Evolutionary conservation across 2,888 invertebrate genomes (phyloP), one percentile per base, ranked within the genome.

Genomic region (Diachrysia chrysitis): DNA sequence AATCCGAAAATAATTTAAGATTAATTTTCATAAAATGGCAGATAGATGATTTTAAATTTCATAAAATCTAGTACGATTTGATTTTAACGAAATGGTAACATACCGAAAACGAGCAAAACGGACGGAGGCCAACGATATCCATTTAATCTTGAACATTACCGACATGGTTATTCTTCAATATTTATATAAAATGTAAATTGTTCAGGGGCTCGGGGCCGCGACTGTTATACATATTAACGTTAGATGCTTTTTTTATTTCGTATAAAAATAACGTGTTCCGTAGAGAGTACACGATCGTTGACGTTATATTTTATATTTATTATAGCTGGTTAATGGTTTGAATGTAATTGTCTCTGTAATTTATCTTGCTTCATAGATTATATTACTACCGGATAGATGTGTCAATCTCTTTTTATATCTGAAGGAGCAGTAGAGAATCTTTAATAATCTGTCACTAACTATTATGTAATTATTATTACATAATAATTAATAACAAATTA

Each of bases 151-250:
- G 74, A 83, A 80, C 79, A 82, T 83, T 80, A 82, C 82, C 62
- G 79, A 76, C 81, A 78, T 84, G 76, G 81, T 83, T 85, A 84
- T 86, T 86, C 81, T 87, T 86, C 82, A 90, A 88, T 89, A 90
- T 90, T 91, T 87, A 90, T 89, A 87, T 83, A 86, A 89, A 88
- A 89, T 90, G 88, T 86, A 90, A 90, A 90, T 92, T 90, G 90
- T 87, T 81, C 83, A 74, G 90, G 90, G 90, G 78, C 88, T 84
- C 69, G 81, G 90, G 85, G 89, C 76, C 84, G 79, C 78, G 78
- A 72, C 77, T 78, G 78, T 77, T 76, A 71, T 78, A 68, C 77
- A 69, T 73, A 79, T 76, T 82, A 79, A 82, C 69, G 68, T 81
- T 83, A 69, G 75, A 78, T 72, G 69, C 82, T 86, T 64, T 69